These are phyloP conservation scores for Dasypus novemcinctus DNA, from an alignment of 2,113 vertebrate genomes.

Conservation along the genomic window DNA sequence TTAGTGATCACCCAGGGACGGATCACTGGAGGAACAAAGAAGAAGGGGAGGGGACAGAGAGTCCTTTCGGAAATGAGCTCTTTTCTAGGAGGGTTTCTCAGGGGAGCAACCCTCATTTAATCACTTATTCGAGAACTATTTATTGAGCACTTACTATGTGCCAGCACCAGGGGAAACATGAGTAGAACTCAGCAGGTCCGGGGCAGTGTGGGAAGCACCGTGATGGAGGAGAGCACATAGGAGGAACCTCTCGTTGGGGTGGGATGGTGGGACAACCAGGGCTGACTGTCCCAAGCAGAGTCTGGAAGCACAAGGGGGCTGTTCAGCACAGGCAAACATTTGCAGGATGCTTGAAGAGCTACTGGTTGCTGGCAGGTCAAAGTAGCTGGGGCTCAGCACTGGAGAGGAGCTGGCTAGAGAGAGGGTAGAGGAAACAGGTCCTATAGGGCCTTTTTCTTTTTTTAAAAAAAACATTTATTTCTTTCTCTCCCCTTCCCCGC, in stretches of 20 bases:
- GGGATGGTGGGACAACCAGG: neutral
- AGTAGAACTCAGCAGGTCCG: neutral
- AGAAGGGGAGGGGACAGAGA: neutral
- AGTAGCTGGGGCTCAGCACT: neutral
- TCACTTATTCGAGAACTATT: neutral
- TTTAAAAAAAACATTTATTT: too few species aligned
- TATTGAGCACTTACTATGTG: neutral
- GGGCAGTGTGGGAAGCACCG: neutral
- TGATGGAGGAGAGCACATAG: neutral
- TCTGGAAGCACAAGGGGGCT: neutral
- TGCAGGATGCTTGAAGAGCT: neutral
- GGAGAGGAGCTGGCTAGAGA: neutral
- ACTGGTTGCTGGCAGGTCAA: neutral
- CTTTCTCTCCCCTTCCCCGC: too few species aligned
- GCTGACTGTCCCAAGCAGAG: neutral
- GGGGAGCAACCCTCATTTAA: neutral
- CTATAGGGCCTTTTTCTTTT: too few species aligned
- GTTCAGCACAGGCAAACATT: neutral
- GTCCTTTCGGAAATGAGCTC: neutral
- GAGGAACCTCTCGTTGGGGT: neutral
- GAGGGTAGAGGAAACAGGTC: rapidly evolving
- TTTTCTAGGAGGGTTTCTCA: neutral
- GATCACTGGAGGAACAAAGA: neutral
- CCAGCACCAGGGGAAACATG: neutral
- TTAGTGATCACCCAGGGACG: neutral